Evolutionary conservation across 2,113 vertebrate genomes (phyloP).

Genomic region (Austrofundulus limnaeus): DNA sequence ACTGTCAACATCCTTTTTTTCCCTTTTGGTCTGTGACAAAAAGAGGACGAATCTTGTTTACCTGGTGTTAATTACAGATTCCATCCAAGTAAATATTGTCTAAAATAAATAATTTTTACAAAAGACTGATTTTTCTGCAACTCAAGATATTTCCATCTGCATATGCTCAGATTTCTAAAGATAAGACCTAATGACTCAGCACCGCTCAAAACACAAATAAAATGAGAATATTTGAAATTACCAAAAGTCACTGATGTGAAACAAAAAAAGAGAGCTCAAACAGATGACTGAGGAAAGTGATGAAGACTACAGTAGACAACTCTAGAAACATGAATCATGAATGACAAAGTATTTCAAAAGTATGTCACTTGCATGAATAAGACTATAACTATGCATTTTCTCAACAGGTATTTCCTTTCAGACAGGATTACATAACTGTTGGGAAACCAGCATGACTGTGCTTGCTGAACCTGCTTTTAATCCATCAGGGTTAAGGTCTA

Average conservation of each 20-base stretch:
- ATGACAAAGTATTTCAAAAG: conserved; percentile 13
- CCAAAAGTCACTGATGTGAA: not conserved
- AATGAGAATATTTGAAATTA: not conserved
- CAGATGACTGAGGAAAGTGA: not conserved
- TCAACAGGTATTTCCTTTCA: conserved; percentile 19
- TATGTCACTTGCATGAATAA: conserved; percentile 28
- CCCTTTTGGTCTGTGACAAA: too few species aligned
- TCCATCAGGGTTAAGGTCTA: conserved; percentile 7
- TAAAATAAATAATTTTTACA: too few species aligned
- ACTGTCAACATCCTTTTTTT: conserved; percentile 4
- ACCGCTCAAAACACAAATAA: not conserved
- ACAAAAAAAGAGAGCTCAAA: not conserved
- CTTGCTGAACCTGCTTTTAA: conserved; percentile 30
- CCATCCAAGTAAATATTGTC: not conserved
- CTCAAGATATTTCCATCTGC: not conserved
- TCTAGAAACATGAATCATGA: conserved; percentile 28
- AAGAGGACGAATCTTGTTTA: not conserved
- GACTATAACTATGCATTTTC: conserved; percentile 18
- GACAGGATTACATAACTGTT: conserved; percentile 15
- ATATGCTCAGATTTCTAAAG: not conserved
- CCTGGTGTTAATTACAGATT: not conserved
- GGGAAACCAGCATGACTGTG: conserved; percentile 23
- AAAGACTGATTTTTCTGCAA: conserved; percentile 5
- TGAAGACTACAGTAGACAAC: conserved; percentile 19
- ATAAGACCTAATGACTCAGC: not conserved